phyloP scores from a whole-genome alignment of 2,888 invertebrate genomes.

The Lycophotia porphyrea region DNA sequence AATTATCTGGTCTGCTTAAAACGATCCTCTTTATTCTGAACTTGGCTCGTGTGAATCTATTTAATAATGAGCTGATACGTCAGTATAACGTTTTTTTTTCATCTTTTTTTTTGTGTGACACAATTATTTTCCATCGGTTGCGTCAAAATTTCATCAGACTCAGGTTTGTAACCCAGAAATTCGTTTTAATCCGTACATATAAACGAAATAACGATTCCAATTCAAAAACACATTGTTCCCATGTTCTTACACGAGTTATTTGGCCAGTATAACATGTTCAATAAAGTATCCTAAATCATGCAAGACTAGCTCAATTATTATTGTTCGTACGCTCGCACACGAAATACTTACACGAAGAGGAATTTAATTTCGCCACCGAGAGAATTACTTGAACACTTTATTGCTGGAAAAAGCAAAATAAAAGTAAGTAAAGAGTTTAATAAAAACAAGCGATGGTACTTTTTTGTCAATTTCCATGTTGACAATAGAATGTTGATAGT shows the following conservation, averaged over 20 bases:
- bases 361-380: slow-evolving; percentile 51
- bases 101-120: neutral
- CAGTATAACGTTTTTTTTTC: too few relatives aligned
- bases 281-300: slow-evolving; percentile 11
- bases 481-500: slow-evolving; percentile 25
- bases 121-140: neutral
- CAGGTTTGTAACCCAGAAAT: neutral
- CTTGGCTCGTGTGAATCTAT: too few relatives aligned
- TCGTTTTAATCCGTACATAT: neutral
- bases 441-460: slow-evolving; percentile 15
- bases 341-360: slow-evolving; percentile 31
- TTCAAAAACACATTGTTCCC: neutral
- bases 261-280: neutral
- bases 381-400: slow-evolving; percentile 24
- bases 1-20: too few relatives aligned
- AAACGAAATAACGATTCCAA: neutral
- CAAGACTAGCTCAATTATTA: slow-evolving; percentile 9
- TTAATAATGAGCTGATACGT: too few relatives aligned
- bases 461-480: slow-evolving; percentile 23
- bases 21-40: too few relatives aligned
- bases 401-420: neutral
- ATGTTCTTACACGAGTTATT: slow-evolving; percentile 1
- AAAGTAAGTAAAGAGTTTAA: slow-evolving; percentile 26
- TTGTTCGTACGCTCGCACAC: slow-evolving; percentile 16
- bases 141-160: neutral